Base-by-base conservation (phyloP, 2,113 vertebrate genomes). In the Dipodomys merriami region DNA sequence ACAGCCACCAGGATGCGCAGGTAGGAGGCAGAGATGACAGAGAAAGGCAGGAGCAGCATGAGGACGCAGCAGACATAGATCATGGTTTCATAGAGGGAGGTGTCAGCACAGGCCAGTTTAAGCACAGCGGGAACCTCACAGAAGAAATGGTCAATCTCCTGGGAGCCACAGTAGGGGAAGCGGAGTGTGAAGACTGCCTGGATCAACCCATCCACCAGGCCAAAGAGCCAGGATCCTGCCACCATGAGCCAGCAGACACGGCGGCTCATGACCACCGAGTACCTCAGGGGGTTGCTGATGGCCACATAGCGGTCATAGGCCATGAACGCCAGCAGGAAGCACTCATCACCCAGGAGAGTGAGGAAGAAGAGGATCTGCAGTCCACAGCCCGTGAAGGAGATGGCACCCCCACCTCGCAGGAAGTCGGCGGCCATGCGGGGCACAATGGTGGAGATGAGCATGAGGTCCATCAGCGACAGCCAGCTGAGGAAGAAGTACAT, bases 401-500 rank as follows among this genome's bases (percentile, higher is more conserved):
- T 95, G 64, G 83, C 53, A 7, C 94, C 94, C 3, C 1, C 11
- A 2, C 80, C 94, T 23, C 79, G 2, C 5, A 96, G 64, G 20
- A 95, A 96, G 69, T 95, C 74, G 0, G 19, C 7, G 1, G 93
- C 93, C 96, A 95, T 95, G 5, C 88, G 80, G 0, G 95, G 95
- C 39, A 97, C 93, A 5, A 95, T 92, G 67, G 95, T 96, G 29
- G 90, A 95, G 82, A 94, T 86, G 10, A 96, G 95, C 93, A 93
- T 93, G 84, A 97, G 92, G 44, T 97, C 96, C 95, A 96, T 96
- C 73, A 97, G 80, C 0, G 97, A 94, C 35, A 96, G 80, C 89
- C 96, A 96, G 71, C 95, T 90, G 82, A 97, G 97, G 84, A 97
- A 96, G 79, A 96, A 97, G 91, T 97, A 96, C 97, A 96, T 96